phyloP scores from a whole-genome alignment of 2,888 invertebrate species.

The Watsonalla binaria region DNA sequence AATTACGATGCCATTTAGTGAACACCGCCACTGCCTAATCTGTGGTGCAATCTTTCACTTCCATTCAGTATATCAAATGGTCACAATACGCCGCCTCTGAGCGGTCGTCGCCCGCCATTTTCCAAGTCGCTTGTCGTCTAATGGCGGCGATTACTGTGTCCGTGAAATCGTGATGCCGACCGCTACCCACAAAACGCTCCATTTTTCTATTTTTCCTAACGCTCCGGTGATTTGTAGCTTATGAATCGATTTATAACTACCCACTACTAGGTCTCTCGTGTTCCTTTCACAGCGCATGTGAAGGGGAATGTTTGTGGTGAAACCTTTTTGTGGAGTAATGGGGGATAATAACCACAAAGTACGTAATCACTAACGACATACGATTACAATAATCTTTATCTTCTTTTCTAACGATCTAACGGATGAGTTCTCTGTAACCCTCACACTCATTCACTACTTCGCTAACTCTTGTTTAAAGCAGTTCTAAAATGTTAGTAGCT shows the following conservation, averaged over 20 bases:
- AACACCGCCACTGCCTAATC: not conserved
- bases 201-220: slow-evolving; percentile 49
- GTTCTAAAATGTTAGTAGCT: too few species aligned
- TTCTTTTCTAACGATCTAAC: too few species aligned
- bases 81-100: slow-evolving; percentile 15
- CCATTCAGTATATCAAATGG: slow-evolving; percentile 14
- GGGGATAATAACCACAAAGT: not conserved
- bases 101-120: slow-evolving; percentile 58
- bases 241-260: slow-evolving; percentile 4
- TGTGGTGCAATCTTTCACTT: not conserved
- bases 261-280: not conserved
- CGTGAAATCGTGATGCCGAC: slow-evolving; percentile 66
- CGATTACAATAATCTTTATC: too few species aligned
- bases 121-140: slow-evolving; percentile 57
- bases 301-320: not conserved
- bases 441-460: too few species aligned
- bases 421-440: too few species aligned
- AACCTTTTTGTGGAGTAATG: not conserved
- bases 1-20: not conserved
- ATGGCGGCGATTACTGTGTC: slow-evolving; percentile 58
- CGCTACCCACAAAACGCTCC: slow-evolving; percentile 57
- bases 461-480: too few species aligned
- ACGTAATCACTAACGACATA: too few species aligned
- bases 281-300: not conserved
- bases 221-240: slow-evolving; percentile 12